A percentile compares a stretch with the other conserved stretches of the same genome.
Evolutionary conservation across 2,113 vertebrate species (phyloP).

Genomic region (Anolis carolinensis): DNA sequence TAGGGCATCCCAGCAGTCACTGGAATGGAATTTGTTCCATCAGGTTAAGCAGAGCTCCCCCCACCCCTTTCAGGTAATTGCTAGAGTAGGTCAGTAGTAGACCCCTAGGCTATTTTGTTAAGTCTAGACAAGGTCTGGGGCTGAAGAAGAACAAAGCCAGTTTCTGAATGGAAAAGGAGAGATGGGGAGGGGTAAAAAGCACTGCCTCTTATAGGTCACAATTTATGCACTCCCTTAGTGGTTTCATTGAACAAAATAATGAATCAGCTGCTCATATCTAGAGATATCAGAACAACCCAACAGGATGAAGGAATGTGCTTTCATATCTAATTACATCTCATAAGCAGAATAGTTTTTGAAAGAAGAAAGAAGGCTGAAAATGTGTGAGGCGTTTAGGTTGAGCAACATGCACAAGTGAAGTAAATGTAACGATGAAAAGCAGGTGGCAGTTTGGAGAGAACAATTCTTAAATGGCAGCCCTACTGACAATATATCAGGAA

Average conservation of each 20-base stretch:
- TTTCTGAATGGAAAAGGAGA: neutral
- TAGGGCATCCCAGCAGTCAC: accelerated
- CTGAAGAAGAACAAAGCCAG: neutral
- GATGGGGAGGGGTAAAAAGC: neutral
- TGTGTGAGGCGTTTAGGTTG: neutral
- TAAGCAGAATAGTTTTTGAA: neutral
- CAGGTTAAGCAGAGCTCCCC: conserved; percentile 28
- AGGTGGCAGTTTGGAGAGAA: neutral
- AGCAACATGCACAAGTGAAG: neutral
- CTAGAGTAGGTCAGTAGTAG: conserved; percentile 55
- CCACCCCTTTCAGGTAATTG: conserved; percentile 56
- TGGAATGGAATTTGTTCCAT: neutral
- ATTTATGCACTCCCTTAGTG: neutral
- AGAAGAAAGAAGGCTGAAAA: neutral
- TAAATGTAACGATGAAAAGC: neutral
- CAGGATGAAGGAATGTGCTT: neutral
- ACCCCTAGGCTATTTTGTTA: neutral
- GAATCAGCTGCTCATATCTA: neutral
- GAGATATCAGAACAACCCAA: neutral
- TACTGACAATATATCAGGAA: neutral
- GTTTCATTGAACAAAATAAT: neutral
- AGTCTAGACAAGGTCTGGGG: neutral
- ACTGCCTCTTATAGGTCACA: neutral
- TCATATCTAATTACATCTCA: conserved; percentile 6
- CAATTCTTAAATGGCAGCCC: neutral